A percentile compares a stretch with the other conserved stretches of the same genome.
These are phyloP conservation scores for Aporrectodea caliginosa DNA, from an alignment of 1,140 invertebrate genomes.

Conservation along the genomic window DNA sequence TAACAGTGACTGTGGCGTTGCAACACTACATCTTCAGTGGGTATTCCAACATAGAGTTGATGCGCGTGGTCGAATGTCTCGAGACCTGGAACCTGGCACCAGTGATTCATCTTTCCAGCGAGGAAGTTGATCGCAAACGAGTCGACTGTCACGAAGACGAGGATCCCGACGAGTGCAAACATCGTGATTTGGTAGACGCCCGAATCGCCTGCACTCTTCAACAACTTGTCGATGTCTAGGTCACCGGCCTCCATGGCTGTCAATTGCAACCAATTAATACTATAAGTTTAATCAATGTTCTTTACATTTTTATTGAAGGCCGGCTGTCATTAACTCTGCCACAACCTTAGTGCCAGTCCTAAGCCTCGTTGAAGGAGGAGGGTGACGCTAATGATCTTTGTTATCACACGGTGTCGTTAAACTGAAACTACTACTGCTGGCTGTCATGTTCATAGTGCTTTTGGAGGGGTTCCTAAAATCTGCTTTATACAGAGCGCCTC, in stretches of 20 bases:
- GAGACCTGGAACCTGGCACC: background rate
- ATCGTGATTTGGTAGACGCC: slow-evolving; percentile 11
- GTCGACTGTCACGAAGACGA: slow-evolving; percentile 15
- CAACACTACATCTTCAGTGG: background rate
- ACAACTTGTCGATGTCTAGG: slow-evolving; percentile 1
- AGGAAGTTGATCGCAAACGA: slow-evolving; percentile 23
- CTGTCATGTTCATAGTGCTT: no score
- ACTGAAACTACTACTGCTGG: no score
- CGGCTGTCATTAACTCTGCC: background rate
- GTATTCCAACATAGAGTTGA: background rate
- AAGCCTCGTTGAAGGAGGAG: no score
- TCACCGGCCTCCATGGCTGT: background rate
- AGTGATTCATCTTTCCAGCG: slow-evolving; percentile 14
- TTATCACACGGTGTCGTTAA: background rate
- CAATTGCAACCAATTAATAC: no score
- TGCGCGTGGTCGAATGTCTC: background rate
- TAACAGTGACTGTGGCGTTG: background rate
- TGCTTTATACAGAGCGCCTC: no score
- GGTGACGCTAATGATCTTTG: background rate
- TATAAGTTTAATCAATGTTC: no score
- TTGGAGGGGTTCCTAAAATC: no score
- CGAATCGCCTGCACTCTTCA: background rate
- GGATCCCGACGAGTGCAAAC: background rate
- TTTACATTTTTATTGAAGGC: background rate
- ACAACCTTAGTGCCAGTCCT: background rate